Evolutionary conservation across 2,113 vertebrate species (phyloP).

Genomic region (Lepidiolamprologus cunningtoni): DNA sequence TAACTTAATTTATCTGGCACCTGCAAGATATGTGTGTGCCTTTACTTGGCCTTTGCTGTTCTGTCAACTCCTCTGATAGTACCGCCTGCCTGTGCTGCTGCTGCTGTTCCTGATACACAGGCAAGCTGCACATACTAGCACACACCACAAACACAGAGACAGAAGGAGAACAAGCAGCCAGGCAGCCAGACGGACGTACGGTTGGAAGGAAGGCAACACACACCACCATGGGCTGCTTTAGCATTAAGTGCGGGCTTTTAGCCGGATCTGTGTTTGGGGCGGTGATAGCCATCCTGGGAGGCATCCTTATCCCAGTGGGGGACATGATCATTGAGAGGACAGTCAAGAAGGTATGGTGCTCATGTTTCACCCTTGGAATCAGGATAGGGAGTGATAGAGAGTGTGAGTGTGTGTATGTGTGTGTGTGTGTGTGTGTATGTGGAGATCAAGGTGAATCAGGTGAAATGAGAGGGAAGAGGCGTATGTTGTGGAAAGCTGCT

Average conservation of each 20-base stretch:
- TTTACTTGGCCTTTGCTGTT: slow-evolving; percentile 43
- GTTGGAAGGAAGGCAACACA: slow-evolving; percentile 8
- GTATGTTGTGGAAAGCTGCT: background rate
- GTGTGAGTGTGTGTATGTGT: background rate
- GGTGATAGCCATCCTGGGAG: slow-evolving; percentile 77
- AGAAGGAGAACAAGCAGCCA: slow-evolving; percentile 41
- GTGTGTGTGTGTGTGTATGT: background rate
- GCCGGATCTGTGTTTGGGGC: slow-evolving; percentile 74
- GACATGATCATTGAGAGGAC: slow-evolving; percentile 71
- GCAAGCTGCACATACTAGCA: slow-evolving; percentile 14
- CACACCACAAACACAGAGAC: slow-evolving; percentile 6
- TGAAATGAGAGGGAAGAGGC: slow-evolving; percentile 3
- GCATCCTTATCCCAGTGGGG: slow-evolving; percentile 83
- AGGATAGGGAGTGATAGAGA: background rate
- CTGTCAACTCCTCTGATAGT: slow-evolving; percentile 9
- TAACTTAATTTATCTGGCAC: background rate
- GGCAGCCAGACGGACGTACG: background rate
- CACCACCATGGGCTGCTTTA: slow-evolving; percentile 67
- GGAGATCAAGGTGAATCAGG: slow-evolving; percentile 54
- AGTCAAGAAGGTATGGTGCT: slow-evolving; percentile 78
- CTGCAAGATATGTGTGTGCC: slow-evolving; percentile 1
- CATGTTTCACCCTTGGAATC: background rate
- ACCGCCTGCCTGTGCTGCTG: slow-evolving; percentile 10
- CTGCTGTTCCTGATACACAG: slow-evolving; percentile 3
- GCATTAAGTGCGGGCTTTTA: slow-evolving; percentile 67